Evolutionary conservation across 2,888 invertebrate genomes (phyloP), one percentile per base, ranked within the genome.

Genomic region (Sesia bembeciformis): DNA sequence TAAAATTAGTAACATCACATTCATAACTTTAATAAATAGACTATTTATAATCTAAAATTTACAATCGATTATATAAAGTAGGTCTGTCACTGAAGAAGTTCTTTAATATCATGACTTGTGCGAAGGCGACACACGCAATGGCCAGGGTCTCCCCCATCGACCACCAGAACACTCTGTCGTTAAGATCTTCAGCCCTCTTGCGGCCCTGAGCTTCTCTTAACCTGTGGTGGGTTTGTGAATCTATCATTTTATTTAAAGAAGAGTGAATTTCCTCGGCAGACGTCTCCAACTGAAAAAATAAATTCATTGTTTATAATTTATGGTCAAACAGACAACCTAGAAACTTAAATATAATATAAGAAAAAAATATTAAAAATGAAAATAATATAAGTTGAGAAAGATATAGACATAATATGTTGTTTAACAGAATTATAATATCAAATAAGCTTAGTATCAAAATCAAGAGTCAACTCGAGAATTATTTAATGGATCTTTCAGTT

Each of bases 201-300:
- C 98, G 93, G 53, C 98, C 95, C 78, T 98, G 97, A 3, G 98
- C 94, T 87, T 99, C 99, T 54, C 97, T 91, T 58, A 99, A 85
- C 57, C 98, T 92, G 85, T 99, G 98, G 86, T 99, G 98, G 4
- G 99, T 99, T 90, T 99, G 99, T 72, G 96, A 96, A 81, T 99
- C 99, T 60, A 97, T 91, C 55, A 98, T 95, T 61, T 92, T 93
- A 68, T 95, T 96, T 52, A 98, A 88, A 58, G 95, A 94, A 76
- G 96, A 96, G 78, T 98, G 98, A 61, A 98, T 94, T 77, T 94
- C 94, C 75, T 95, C 94, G 4, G 97, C 94, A 5, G 97, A 96
- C 4, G 96, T 92, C 85, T 99, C 98, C 94, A 99, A 93, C 97
- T 97, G 80, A 63, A 91, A 90, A 56, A 55, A 23, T 54, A 56